phyloP scores from a whole-genome alignment of 1,140 invertebrate genomes.

The Nomia melanderi region DNA sequence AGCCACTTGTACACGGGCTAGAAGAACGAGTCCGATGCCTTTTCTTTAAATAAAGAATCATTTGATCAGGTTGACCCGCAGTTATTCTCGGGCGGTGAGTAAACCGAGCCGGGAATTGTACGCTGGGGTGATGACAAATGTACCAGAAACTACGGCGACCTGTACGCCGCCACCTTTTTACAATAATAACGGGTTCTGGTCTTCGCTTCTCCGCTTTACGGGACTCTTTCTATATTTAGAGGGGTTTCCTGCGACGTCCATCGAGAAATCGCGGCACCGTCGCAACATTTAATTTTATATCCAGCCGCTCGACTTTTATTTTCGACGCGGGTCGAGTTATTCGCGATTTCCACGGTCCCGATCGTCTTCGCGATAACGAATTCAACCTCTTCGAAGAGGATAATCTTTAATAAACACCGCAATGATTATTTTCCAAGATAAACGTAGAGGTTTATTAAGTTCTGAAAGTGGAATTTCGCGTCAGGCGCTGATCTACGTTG shows the following conservation, averaged over 20 bases:
- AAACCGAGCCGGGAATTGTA: constrained; percentile 21
- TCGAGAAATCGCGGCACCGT: not conserved
- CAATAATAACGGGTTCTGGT: constrained; percentile 18
- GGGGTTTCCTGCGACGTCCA: not conserved
- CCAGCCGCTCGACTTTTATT: too few relatives aligned
- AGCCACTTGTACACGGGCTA: too few relatives aligned
- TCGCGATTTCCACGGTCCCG: too few relatives aligned
- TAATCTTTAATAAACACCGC: too few relatives aligned
- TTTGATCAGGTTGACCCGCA: constrained; percentile 1
- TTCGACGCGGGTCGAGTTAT: too few relatives aligned
- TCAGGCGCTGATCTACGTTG: too few relatives aligned
- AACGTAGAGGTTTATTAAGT: too few relatives aligned
- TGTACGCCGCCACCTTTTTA: not conserved
- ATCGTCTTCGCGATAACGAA: too few relatives aligned
- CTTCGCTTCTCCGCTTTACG: not conserved
- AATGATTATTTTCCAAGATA: too few relatives aligned
- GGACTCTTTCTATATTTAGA: constrained; percentile 25
- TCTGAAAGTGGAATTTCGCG: too few relatives aligned
- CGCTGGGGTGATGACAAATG: constrained; percentile 42
- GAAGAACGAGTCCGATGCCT: too few relatives aligned
- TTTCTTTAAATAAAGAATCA: constrained; percentile 23
- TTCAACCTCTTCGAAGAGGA: too few relatives aligned
- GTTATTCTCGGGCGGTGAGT: constrained; percentile 19
- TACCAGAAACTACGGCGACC: constrained; percentile 35
- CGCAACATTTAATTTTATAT: constrained; percentile 24